A percentile compares a stretch with the other conserved stretches of the same genome.
Evolutionary conservation across 2,888 invertebrate species (phyloP).

Genomic region (Caenorhabditis sinica): DNA sequence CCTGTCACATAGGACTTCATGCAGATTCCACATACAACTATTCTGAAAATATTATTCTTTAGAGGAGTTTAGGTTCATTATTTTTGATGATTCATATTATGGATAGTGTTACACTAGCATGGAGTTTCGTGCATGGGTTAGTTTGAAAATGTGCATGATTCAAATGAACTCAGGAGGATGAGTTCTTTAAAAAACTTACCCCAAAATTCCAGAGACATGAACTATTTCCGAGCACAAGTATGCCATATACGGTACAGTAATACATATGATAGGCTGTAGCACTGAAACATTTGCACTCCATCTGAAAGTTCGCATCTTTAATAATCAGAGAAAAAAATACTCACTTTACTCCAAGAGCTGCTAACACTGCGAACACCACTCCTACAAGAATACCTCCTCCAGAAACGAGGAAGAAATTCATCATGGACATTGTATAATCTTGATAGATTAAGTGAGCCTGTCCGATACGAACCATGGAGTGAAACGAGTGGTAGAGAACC

Average conservation of each 20-base stretch:
- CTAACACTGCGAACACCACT: conserved; percentile 74
- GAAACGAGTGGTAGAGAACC: conserved; percentile 80
- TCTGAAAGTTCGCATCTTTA: conserved; percentile 83
- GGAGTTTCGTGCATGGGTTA: too few relatives aligned
- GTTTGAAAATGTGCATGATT: too few relatives aligned
- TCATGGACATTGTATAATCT: conserved; percentile 74
- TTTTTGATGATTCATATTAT: too few relatives aligned
- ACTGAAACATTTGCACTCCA: conserved; percentile 96
- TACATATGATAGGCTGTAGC: conserved; percentile 97
- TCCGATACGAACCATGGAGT: conserved; percentile 77
- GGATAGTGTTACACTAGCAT: too few relatives aligned
- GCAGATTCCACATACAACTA: conserved; percentile 98
- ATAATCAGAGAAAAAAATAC: background rate
- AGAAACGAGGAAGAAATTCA: conserved; percentile 79
- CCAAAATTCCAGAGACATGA: conserved; percentile 97
- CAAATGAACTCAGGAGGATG: too few relatives aligned
- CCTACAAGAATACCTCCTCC: conserved; percentile 81
- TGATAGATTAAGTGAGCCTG: conserved; percentile 70
- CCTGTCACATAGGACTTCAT: conserved; percentile 87
- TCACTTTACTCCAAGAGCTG: conserved; percentile 77
- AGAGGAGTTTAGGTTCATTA: too few relatives aligned
- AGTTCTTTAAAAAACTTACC: conserved; percentile 87
- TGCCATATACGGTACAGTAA: conserved; percentile 97
- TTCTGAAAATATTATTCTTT: conserved; percentile 88
- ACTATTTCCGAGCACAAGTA: conserved; percentile 98